Evolutionary conservation across 2,113 vertebrate genomes (phyloP).

Genomic region (Thomomys bottae): DNA sequence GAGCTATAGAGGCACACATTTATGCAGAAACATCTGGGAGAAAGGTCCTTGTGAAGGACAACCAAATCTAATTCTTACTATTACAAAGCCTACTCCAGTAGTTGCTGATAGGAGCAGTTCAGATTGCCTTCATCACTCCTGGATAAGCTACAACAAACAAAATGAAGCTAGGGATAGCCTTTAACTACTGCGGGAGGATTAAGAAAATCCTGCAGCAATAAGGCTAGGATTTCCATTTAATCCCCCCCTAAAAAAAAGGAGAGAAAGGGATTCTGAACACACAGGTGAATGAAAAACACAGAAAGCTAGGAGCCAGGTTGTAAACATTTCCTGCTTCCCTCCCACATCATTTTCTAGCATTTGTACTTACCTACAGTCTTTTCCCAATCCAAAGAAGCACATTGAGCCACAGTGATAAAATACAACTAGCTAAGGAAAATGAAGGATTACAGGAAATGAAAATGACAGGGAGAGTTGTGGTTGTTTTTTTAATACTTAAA

Average conservation of each 20-base stretch:
- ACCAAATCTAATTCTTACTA: conserved; percentile 64
- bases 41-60: conserved; percentile 83
- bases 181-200: conserved; percentile 74
- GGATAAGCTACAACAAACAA: conserved; percentile 3
- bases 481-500: conserved; percentile 73
- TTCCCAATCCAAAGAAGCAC: background rate
- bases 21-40: conserved; percentile 80
- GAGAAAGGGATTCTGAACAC: conserved; percentile 63
- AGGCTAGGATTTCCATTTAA: conserved; percentile 52
- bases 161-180: conserved; percentile 51
- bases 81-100: conserved; percentile 57
- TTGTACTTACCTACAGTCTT: background rate
- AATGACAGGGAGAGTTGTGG: conserved; percentile 71
- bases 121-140: background rate
- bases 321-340: background rate
- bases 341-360: background rate
- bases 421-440: conserved; percentile 46
- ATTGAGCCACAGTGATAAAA: background rate
- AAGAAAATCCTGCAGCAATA: conserved; percentile 63
- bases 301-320: background rate
- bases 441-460: conserved; percentile 71
- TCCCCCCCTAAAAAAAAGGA: conserved; percentile 72
- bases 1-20: conserved; percentile 67
- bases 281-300: conserved; percentile 66
- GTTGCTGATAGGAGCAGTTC: conserved; percentile 45